Conservation (phyloP, 2,113 vertebrate species). For the Otocyon megalotis region DNA sequence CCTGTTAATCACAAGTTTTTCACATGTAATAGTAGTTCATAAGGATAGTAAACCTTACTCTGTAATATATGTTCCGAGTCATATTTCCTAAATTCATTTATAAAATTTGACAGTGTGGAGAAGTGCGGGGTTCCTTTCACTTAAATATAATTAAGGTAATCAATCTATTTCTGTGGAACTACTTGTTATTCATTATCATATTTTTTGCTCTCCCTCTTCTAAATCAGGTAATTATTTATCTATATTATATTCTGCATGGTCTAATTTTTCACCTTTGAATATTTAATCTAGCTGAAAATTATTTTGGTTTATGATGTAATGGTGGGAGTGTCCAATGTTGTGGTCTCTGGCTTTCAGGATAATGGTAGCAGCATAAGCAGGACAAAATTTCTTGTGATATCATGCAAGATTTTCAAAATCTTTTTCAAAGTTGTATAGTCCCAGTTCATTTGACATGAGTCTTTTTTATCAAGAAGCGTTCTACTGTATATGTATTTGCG, state of each 20-base stretch:
- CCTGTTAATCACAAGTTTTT: not conserved
- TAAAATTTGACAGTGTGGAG: not conserved
- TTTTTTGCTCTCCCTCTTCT: not conserved
- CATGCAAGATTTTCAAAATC: not conserved
- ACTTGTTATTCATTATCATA: not conserved
- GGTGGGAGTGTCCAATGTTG: not conserved
- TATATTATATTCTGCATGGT: not conserved
- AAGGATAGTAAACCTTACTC: not conserved
- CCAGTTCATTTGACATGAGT: not conserved
- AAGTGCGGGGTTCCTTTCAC: not conserved
- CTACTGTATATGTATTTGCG: not conserved
- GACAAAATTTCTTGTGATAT: not conserved
- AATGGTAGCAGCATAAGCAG: not conserved
- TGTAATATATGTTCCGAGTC: not conserved
- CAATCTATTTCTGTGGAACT: not conserved
- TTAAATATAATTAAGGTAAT: conserved; percentile 48
- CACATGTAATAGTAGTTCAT: not conserved
- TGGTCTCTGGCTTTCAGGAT: not conserved
- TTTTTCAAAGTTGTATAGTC: not conserved
- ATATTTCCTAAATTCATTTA: conserved; percentile 39
- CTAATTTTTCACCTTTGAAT: not conserved
- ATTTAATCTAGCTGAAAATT: not conserved
- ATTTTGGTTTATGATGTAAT: not conserved
- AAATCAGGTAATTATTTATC: conserved; percentile 2
- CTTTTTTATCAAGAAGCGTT: not conserved